Evolutionary conservation across 2,113 vertebrate genomes (phyloP).

Genomic region (Toxostoma redivivum): DNA sequence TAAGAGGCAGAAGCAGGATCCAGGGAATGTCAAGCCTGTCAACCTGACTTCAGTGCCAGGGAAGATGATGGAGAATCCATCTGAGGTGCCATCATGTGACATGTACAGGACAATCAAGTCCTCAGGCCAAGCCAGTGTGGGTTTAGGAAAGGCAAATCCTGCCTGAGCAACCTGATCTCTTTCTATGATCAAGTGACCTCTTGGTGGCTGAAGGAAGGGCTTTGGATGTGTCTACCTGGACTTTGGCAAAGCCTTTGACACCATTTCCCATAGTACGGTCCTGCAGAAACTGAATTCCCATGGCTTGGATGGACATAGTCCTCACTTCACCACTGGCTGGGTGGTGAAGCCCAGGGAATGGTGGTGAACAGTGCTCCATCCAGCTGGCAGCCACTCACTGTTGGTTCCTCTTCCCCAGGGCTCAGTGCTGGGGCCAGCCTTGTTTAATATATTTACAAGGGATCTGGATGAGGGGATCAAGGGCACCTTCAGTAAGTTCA

Average conservation of each 20-base stretch:
- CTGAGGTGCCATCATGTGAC: background rate
- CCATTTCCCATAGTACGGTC: background rate
- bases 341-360: background rate
- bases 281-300: background rate
- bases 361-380: accelerated
- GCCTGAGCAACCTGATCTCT: background rate
- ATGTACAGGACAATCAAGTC: background rate
- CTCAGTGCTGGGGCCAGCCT: background rate
- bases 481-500: background rate
- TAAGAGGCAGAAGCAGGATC: background rate
- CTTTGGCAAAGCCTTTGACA: background rate
- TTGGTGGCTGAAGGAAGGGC: background rate
- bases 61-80: background rate
- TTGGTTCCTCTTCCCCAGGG: background rate
- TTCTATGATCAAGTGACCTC: background rate
- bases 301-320: background rate
- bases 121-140: background rate
- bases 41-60: background rate
- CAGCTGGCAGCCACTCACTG: background rate
- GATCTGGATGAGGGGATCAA: background rate
- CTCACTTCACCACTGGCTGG: no score
- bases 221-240: background rate
- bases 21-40: background rate
- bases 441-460: background rate
- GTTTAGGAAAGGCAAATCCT: background rate